phyloP scores from a whole-genome alignment of 2,113 vertebrate species.

The Dascyllus trimaculatus region DNA sequence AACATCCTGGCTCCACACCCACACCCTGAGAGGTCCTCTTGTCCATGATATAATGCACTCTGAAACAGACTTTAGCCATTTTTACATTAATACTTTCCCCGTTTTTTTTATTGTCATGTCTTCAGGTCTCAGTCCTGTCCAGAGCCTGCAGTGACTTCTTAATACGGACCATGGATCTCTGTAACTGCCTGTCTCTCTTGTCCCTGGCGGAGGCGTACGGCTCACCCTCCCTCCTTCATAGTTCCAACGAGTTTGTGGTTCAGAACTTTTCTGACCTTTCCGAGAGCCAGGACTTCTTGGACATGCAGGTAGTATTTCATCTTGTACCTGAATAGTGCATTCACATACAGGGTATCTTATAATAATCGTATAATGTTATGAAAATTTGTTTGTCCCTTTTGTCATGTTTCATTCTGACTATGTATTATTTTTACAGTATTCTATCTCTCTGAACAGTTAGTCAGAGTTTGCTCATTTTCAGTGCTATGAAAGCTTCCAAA shows the following conservation, averaged over 20 bases:
- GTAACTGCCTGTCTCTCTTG: slow-evolving; percentile 93
- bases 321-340: not conserved
- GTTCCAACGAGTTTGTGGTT: slow-evolving; percentile 89
- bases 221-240: slow-evolving; percentile 87
- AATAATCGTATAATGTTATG: not conserved
- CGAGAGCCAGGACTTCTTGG: slow-evolving; percentile 91
- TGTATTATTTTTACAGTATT: too few species aligned
- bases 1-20: too few species aligned
- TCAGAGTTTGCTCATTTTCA: not conserved
- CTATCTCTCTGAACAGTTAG: too few species aligned
- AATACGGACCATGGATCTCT: slow-evolving; percentile 91
- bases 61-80: not conserved
- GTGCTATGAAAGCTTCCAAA: not conserved
- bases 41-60: too few species aligned
- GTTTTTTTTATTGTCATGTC: not conserved
- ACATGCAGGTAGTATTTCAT: slow-evolving; percentile 86
- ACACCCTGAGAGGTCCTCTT: too few species aligned
- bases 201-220: slow-evolving; percentile 94
- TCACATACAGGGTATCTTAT: not conserved
- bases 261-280: slow-evolving; percentile 90
- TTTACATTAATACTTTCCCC: not conserved
- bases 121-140: slow-evolving; percentile 88
- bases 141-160: slow-evolving; percentile 96
- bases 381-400: not conserved
- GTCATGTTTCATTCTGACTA: too few species aligned